Percentiles rank a stretch among this genome's conserved stretches.
Conservation (phyloP, 2,797 vertebrate species). For the Sarcophilus harrisii region DNA sequence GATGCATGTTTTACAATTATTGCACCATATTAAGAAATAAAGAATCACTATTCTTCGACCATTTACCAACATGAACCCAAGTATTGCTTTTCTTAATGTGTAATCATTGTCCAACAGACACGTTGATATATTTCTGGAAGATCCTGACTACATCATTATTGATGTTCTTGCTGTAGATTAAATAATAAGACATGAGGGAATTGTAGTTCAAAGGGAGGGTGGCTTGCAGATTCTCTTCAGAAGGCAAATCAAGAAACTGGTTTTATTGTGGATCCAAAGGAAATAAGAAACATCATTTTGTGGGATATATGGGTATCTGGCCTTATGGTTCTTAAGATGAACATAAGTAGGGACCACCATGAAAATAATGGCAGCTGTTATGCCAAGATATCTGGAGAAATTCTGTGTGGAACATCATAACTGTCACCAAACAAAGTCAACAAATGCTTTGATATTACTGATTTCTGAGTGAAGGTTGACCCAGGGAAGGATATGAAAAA, state of each 20-base stretch:
- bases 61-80: background rate
- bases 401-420: background rate
- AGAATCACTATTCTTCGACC: constrained; percentile 18
- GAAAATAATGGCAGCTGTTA: background rate
- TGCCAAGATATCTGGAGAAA: background rate
- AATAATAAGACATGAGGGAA: background rate
- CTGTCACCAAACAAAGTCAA: background rate
- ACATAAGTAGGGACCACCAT: background rate
- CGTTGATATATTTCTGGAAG: background rate
- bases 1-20: constrained; percentile 20
- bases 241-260: background rate
- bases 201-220: background rate
- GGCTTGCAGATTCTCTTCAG: background rate
- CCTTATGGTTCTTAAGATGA: background rate
- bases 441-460: background rate
- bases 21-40: background rate
- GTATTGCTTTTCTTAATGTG: background rate
- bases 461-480: background rate
- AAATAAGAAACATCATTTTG: background rate
- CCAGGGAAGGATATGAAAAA: background rate
- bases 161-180: background rate
- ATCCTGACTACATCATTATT: background rate
- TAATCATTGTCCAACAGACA: background rate
- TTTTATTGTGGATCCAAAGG: background rate
- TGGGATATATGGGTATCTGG: background rate